Evolutionary conservation across 1,140 invertebrate genomes (phyloP), one percentile per base, ranked within the genome.

Genomic region (Diachasmimorpha longicaudata): DNA sequence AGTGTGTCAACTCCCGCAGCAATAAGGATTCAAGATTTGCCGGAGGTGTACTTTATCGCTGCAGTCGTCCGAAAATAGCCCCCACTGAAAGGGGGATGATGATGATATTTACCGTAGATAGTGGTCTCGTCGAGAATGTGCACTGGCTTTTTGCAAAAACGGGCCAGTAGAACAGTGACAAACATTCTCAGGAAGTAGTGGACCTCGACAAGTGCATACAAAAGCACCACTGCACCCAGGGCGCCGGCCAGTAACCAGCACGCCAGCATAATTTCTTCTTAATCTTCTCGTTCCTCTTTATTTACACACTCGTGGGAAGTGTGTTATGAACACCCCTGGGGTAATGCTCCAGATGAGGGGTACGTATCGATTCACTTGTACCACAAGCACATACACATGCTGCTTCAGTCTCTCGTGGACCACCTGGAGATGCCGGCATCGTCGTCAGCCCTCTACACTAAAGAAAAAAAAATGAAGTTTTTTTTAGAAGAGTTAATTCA

Each of bases 101-200:
- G 39, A 39, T 37, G 31, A 37, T 77, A 85, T 89, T 84, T 84
- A 93, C 93, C 92, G 73, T 90, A 91, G 8, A 93, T 88, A n/a
- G 87, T 88, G 8, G 93, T 92, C 77, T 92, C 89, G 75, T 93
- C 92, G 73, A 94, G 88, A 75, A 94, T 92, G 80, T 92, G 90
- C 8, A 91, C 89, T 76, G 86, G 90, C 39, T 91, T 92, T 82
- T 92, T 93, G 79, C 90, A 91, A 71, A 92, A 92, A 48, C 90
- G 88, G 5, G 92, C 93, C 21, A 90, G 81, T 77, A 93, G 78
- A 19, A 93, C 90, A 66, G 91, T 92, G 52, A 93, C 80, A 77
- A 91, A 90, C 85, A 93, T 92, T 79, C 93, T 89, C 77, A 93
- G 80, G 83, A 93, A 94, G 82, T 94, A 94, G 80, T 94, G 91